These are phyloP conservation scores for Hyles lineata DNA, from an alignment of 2,888 invertebrate species.

Conservation along the genomic window DNA sequence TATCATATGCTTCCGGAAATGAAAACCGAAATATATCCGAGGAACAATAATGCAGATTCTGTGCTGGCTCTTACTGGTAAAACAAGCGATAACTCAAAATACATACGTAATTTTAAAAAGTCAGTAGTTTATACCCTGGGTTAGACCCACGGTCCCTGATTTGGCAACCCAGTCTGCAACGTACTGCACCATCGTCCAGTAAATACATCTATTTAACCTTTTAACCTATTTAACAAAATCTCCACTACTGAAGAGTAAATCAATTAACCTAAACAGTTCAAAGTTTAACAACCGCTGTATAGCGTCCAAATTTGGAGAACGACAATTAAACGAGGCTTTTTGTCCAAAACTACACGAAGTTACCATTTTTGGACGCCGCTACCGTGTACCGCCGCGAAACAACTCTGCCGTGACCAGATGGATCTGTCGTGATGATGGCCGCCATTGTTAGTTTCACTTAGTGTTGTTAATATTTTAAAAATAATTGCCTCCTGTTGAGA, in stretches of 20 bases:
- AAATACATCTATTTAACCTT: too few relatives aligned
- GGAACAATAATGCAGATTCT: too few relatives aligned
- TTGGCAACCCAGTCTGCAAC: too few relatives aligned
- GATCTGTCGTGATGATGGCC: slow-evolving; percentile 29
- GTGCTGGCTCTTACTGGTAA: too few relatives aligned
- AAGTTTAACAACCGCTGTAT: slow-evolving; percentile 29
- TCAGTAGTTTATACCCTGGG: too few relatives aligned
- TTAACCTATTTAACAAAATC: too few relatives aligned
- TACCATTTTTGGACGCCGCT: slow-evolving; percentile 50
- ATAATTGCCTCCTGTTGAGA: neutral
- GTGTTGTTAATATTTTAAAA: neutral
- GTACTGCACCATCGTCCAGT: too few relatives aligned
- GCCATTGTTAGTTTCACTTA: slow-evolving; percentile 6
- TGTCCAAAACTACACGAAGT: slow-evolving; percentile 57
- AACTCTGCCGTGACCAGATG: slow-evolving; percentile 32
- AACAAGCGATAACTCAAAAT: too few relatives aligned
- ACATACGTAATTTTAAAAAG: too few relatives aligned
- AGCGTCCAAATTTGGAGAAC: slow-evolving; percentile 47
- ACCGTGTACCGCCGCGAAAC: slow-evolving; percentile 42
- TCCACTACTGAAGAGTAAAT: neutral
- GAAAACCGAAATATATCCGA: too few relatives aligned
- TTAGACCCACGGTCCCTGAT: too few relatives aligned
- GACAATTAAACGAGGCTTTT: slow-evolving; percentile 61
- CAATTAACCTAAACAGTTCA: slow-evolving; percentile 2
- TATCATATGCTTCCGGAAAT: too few relatives aligned